Evolutionary conservation across 2,113 vertebrate genomes (phyloP), one percentile per base, ranked within the genome.

Genomic region (Platycercus adscitus): DNA sequence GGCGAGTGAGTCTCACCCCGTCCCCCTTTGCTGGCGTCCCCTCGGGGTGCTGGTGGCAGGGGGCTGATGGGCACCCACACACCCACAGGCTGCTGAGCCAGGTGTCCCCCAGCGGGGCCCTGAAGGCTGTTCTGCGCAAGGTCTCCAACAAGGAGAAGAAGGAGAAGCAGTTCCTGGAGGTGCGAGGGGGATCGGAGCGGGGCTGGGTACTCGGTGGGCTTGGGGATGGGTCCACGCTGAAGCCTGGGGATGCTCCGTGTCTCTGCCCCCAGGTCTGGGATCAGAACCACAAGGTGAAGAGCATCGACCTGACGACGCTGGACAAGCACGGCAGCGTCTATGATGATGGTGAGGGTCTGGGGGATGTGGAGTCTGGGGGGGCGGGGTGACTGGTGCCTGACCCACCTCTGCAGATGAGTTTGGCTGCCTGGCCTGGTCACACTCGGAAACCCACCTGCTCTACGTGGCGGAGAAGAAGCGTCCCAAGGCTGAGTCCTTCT

Each of bases 401-500:
- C 85, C 31, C 65, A 4, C 60, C 46, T 76, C 70, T 43, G 23
- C 89, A 99, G 99, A 99, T 55, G 99, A 99, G 88, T 99, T 99
- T 97, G 99, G 99, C 83, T 99, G 98, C 97, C 96, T 99, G 96
- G 98, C 99, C 84, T 99, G 99, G 99, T 99, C 99, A 2, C 99
- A 99, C 96, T 99, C 99, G 7, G 99, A 99, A 97, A 99, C 99
- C 23, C 99, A 99, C 89, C 98, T 99, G 66, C 95, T 99, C 78
- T 99, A 99, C 19, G 99, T 99, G 97, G 99, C 99, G 33, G 99
- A 99, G 96, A 99, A 98, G 98, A 99, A 99, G 94, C 98, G 98
- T 56, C 98, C 99, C 63, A 99, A 99, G 97, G 87, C 98, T 0
- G 98, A 99, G 94, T 99, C 99, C n/a, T 99, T 99, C 97, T 99